Conservation (phyloP, 2,797 vertebrate genomes). For the Notamacropus eugenii region DNA sequence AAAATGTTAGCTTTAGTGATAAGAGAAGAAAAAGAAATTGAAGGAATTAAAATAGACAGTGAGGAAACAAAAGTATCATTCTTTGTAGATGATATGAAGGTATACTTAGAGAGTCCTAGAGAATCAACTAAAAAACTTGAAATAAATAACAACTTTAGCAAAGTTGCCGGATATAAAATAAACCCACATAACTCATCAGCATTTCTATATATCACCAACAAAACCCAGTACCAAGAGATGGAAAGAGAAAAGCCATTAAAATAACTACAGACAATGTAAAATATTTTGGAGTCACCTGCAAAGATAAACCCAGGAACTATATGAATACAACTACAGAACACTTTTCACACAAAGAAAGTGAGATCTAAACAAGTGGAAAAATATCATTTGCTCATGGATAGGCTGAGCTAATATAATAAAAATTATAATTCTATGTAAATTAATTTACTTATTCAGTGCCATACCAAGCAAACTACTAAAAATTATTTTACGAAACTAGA, state of each 20-base stretch:
- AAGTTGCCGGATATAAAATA: not conserved
- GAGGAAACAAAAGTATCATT: not conserved
- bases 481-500: too few species aligned
- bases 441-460: too few species aligned
- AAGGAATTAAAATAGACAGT: not conserved
- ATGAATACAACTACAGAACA: not conserved
- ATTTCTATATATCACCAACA: not conserved
- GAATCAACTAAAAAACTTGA: not conserved
- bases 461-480: too few species aligned
- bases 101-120: not conserved
- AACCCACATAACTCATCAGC: not conserved
- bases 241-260: not conserved
- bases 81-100: not conserved
- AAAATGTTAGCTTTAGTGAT: too few species aligned
- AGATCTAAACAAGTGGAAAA: too few species aligned
- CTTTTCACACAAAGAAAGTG: not conserved
- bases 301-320: not conserved
- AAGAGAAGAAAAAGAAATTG: too few species aligned
- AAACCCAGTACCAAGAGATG: not conserved
- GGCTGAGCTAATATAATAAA: too few species aligned
- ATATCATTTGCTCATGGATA: too few species aligned
- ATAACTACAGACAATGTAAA: not conserved
- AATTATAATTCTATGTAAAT: too few species aligned
- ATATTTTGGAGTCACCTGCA: not conserved
- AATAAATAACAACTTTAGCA: not conserved